A percentile compares a stretch with the other conserved stretches of the same genome.
Evolutionary conservation across 2,113 vertebrate genomes (phyloP).

Genomic region (Burhinus oedicnemus): DNA sequence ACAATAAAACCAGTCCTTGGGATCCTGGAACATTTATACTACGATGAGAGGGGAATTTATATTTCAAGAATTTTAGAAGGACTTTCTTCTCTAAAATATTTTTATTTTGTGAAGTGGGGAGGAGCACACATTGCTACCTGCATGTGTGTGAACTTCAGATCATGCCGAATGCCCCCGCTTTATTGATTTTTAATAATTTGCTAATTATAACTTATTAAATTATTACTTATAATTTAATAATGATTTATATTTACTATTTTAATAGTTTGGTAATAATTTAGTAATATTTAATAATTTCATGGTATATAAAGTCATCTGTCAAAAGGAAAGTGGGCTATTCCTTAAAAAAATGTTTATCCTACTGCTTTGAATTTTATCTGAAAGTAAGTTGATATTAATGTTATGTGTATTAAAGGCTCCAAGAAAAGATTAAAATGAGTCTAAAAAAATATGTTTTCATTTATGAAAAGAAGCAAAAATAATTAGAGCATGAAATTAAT

Average conservation of each 20-base stretch:
- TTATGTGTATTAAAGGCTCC: background rate
- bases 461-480: background rate
- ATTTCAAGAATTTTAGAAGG: background rate
- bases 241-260: background rate
- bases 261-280: background rate
- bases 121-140: background rate
- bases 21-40: background rate
- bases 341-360: background rate
- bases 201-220: background rate
- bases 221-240: background rate
- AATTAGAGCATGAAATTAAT: background rate
- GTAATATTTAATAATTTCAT: background rate
- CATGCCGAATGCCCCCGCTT: background rate
- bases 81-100: background rate
- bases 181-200: background rate
- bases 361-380: background rate
- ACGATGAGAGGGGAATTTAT: rapidly evolving
- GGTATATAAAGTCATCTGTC: background rate
- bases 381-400: background rate
- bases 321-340: background rate
- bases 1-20: background rate
- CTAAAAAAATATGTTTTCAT: background rate
- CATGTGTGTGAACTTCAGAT: background rate
- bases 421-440: background rate
- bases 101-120: background rate